Conservation (phyloP, 2,797 vertebrate genomes). For the Diceros bicornis region DNA sequence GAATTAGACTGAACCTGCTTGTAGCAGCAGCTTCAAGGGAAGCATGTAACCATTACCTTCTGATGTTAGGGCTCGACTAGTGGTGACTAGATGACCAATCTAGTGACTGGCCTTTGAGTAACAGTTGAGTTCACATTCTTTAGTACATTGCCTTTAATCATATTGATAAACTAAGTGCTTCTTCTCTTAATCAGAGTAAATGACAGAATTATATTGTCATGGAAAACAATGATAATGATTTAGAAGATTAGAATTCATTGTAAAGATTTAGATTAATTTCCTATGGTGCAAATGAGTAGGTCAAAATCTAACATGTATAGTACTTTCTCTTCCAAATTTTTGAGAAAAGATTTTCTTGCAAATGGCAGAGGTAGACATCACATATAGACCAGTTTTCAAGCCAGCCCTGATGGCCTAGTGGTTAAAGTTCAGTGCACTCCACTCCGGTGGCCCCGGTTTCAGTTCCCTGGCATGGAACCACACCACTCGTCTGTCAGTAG, state of each 20-base stretch:
- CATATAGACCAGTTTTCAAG: not conserved
- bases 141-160: not conserved
- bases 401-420: too few species aligned
- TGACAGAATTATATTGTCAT: not conserved
- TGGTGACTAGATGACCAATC: not conserved
- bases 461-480: too few species aligned
- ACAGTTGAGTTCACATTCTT: not conserved
- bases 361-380: not conserved
- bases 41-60: not conserved
- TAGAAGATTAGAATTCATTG: not conserved
- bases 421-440: too few species aligned
- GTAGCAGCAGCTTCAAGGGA: not conserved
- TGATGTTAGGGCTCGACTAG: not conserved
- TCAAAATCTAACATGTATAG: not conserved
- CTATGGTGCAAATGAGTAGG: not conserved
- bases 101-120: not conserved
- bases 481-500: too few species aligned
- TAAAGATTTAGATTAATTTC: not conserved
- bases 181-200: not conserved
- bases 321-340: not conserved
- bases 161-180: not conserved
- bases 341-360: not conserved
- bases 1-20: not conserved
- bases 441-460: too few species aligned
- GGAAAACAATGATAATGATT: not conserved